Evolutionary conservation across 2,113 vertebrate species (phyloP).

Genomic region (Odocoileus hemionus): DNA sequence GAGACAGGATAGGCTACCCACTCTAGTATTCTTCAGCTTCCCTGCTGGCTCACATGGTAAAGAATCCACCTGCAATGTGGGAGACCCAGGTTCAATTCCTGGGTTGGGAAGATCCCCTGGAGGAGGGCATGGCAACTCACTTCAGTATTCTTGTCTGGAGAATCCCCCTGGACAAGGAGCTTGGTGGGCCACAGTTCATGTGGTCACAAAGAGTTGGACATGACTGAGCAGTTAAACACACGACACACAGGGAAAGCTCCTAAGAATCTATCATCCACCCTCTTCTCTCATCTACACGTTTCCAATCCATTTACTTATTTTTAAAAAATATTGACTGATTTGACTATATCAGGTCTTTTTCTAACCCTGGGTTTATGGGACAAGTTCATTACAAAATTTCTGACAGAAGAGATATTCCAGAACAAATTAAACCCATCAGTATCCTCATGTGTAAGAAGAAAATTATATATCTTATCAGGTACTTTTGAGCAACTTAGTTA

Average conservation of each 20-base stretch:
- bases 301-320: not conserved
- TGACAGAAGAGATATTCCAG: not conserved
- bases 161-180: not conserved
- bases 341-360: not conserved
- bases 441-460: not conserved
- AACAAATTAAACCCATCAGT: not conserved
- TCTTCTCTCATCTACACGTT: accelerated
- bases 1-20: not conserved
- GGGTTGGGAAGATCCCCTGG: not conserved
- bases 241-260: not conserved
- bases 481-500: not conserved
- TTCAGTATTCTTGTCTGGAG: not conserved
- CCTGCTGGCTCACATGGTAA: not conserved
- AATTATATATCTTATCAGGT: not conserved
- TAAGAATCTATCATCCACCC: not conserved
- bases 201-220: not conserved
- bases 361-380: not conserved
- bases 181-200: not conserved
- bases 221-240: not conserved
- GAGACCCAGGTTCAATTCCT: not conserved
- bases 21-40: not conserved
- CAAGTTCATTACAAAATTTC: not conserved
- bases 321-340: not conserved
- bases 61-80: not conserved
- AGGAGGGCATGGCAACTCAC: not conserved